Evolutionary conservation across 2,797 vertebrate genomes (phyloP), one percentile per base, ranked within the genome.

Genomic region (Balearica regulorum): DNA sequence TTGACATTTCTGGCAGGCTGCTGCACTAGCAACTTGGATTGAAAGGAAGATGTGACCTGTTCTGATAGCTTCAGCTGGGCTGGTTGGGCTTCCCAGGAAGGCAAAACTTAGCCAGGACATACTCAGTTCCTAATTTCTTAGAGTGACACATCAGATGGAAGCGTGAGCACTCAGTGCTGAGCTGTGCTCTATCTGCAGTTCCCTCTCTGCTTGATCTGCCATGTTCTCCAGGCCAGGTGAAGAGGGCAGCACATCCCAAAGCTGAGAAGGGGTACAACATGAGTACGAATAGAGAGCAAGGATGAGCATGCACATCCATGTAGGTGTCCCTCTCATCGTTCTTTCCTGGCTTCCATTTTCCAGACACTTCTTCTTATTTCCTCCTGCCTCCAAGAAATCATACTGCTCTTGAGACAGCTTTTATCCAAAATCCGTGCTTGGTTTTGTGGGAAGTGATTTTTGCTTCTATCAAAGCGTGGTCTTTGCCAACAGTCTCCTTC

Each of bases 231-330:
- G 41, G 22, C 28, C 33, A 43, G 39, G 48, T 16, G 37, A 43
- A 68, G 43, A 39, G 18, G 16, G 21, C 31, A 35, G 31, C 53
- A 41, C 33, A 31, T 55, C 64, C 64, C 41, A 53, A 3, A 69
- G 65, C 58, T 46, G n/a, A 81, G 71, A 25, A 89, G 41, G 17
- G 62, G 19, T 41, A 7, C 39, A 37, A 17, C 15, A 2, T 13
- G 11, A 46, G 15, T 26, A 43, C 28, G 51, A 44, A 57, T 3
- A 35, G 49, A 62, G 17, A 61, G 25, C 49, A 33, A 4, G 26
- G 54, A 6, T 31, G 26, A 1, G 0, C 11, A 11, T 21, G 12
- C n/a, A 29, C 29, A 24, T 87, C 49, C 61, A 35, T 0, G 0
- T 64, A 51, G 35, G 18, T 21, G 16, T 46, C 43, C 24, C 6